A percentile compares a stretch with the other conserved stretches of the same genome.
phyloP scores from a whole-genome alignment of 2,888 invertebrate species.

The Leptodirus hochenwartii region DNA sequence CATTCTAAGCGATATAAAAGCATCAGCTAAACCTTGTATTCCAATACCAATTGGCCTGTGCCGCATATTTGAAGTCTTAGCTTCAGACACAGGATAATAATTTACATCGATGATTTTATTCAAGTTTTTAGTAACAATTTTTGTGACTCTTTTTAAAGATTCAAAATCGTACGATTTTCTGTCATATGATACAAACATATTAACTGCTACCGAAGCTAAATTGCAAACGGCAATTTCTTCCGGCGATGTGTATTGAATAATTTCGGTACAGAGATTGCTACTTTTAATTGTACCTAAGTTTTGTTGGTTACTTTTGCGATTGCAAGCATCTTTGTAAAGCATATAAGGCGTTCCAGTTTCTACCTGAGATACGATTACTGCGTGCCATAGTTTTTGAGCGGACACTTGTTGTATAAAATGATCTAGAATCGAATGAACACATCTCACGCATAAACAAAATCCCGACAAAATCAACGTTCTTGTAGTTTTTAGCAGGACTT shows the following conservation, averaged over 20 bases:
- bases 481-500: no score
- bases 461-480: no score
- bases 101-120: constrained; percentile 96
- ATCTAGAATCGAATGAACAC: no score
- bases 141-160: constrained; percentile 72
- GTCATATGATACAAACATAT: constrained; percentile 69
- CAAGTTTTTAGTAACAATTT: constrained; percentile 75
- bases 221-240: constrained; percentile 97
- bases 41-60: constrained; percentile 85
- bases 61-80: constrained; percentile 67
- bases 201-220: constrained; percentile 90
- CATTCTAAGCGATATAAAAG: constrained; percentile 81
- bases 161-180: constrained; percentile 72
- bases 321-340: constrained; percentile 92
- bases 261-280: constrained; percentile 96
- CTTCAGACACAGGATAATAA: constrained; percentile 87
- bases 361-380: constrained; percentile 84
- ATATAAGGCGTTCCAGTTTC: constrained; percentile 98
- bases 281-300: constrained; percentile 97
- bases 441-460: no score
- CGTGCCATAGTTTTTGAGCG: constrained; percentile 85
- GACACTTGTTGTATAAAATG: constrained; percentile 38
- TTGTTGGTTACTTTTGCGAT: constrained; percentile 93
- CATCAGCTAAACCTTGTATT: constrained; percentile 93
- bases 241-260: constrained; percentile 80